Conservation (phyloP, 2,113 vertebrate genomes). For the Cyrtonyx montezumae region DNA sequence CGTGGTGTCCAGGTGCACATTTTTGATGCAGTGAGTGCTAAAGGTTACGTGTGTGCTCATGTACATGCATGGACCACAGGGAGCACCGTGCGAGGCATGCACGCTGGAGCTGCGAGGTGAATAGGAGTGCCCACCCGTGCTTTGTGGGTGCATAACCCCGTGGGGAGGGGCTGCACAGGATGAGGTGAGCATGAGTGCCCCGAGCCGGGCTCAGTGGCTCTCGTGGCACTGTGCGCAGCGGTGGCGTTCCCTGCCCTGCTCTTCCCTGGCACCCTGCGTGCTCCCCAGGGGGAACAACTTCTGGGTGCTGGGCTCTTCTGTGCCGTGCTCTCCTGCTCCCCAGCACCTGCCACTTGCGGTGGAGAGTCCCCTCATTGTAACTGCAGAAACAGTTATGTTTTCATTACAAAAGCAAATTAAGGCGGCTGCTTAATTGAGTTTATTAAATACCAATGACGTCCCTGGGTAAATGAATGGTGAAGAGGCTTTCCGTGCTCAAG, state of each 20-base stretch:
- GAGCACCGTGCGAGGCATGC: fast-evolving
- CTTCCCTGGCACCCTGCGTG: not conserved
- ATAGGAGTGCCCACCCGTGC: fast-evolving
- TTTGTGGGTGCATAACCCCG: not conserved
- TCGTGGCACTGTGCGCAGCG: fast-evolving
- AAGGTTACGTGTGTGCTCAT: fast-evolving
- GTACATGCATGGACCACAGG: fast-evolving
- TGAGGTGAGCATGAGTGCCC: not conserved
- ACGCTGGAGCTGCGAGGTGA: fast-evolving
- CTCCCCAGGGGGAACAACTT: not conserved
- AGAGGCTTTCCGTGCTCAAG: conserved; percentile 30
- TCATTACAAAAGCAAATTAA: conserved; percentile 73
- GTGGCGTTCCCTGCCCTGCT: not conserved
- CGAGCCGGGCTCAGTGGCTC: fast-evolving
- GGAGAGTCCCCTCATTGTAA: conserved; percentile 42
- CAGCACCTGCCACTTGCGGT: conserved; percentile 19
- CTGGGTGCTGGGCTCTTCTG: not conserved
- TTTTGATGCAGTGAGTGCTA: not conserved
- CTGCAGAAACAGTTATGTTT: conserved; percentile 74
- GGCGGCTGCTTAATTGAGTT: conserved; percentile 70
- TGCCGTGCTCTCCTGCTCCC: not conserved
- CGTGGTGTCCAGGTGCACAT: not conserved
- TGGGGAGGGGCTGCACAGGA: not conserved
- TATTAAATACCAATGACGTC: conserved; percentile 72
- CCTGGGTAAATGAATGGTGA: conserved; percentile 44